These are phyloP conservation scores for Drosophila ambigua DNA, from an alignment of 1,140 invertebrate genomes.

Conservation along the genomic window DNA sequence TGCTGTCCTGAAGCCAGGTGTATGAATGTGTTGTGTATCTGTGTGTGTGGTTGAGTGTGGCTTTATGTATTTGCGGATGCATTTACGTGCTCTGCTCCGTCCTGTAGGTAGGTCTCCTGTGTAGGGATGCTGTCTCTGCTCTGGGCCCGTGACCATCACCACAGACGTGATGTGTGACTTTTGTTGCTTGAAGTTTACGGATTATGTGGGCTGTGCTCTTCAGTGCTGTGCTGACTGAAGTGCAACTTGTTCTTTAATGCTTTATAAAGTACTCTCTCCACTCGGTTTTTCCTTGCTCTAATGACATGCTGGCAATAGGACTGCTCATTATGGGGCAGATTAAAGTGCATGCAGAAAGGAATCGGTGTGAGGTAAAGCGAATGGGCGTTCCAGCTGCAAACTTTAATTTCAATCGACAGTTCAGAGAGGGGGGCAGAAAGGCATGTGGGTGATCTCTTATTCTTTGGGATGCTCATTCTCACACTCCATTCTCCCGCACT, in stretches of 20 bases:
- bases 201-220: constrained; percentile 40
- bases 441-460: no score
- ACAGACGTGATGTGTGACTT: constrained; percentile 49
- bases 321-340: constrained; percentile 5
- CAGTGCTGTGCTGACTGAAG: constrained; percentile 20
- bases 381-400: no score
- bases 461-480: no score
- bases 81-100: constrained; percentile 61
- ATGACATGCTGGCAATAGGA: constrained; percentile 16
- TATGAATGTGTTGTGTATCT: constrained; percentile 6
- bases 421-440: no score
- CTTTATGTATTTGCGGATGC: constrained; percentile 72
- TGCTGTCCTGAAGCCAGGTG: constrained; percentile 54
- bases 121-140: constrained; percentile 18
- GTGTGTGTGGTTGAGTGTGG: constrained; percentile 15
- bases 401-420: no score
- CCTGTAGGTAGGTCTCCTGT: constrained; percentile 29
- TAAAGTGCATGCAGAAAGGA: not conserved
- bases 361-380: no score
- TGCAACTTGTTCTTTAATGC: constrained; percentile 29
- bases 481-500: not conserved
- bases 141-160: constrained; percentile 27
- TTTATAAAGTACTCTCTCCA: not conserved
- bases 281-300: constrained; percentile 10
- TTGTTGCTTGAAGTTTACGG: constrained; percentile 44